These are phyloP conservation scores for Oxyscelio sp. DNA, from an alignment of 2,888 invertebrate genomes.

Conservation along the genomic window DNA sequence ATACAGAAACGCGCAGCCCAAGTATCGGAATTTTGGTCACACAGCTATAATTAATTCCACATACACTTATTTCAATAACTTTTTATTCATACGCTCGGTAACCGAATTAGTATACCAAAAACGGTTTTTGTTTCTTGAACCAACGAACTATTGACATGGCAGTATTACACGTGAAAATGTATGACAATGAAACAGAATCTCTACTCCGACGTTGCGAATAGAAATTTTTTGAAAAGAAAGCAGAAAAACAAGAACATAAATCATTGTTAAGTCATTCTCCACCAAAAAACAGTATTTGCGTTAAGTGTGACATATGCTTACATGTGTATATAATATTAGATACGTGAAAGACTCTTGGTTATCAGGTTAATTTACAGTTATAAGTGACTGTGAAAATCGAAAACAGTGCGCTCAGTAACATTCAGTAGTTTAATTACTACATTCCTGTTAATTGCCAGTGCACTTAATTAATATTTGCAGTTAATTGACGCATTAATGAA, in stretches of 20 bases:
- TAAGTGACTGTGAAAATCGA: conserved; percentile 67
- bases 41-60: not conserved
- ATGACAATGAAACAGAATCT: conserved; percentile 24
- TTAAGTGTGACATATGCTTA: conserved; percentile 32
- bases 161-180: conserved; percentile 1
- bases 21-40: not conserved
- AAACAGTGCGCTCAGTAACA: conserved; percentile 48
- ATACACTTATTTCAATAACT: not conserved
- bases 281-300: conserved; percentile 36
- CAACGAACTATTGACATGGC: not conserved
- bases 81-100: not conserved
- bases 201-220: conserved; percentile 8
- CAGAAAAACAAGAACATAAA: conserved; percentile 55
- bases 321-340: conserved; percentile 25
- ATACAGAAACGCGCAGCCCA: not conserved
- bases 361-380: conserved; percentile 70
- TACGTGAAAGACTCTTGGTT: conserved; percentile 49
- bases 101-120: not conserved
- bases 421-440: conserved; percentile 57
- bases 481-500: conserved; percentile 47
- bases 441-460: conserved; percentile 52
- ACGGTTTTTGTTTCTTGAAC: not conserved
- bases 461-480: conserved; percentile 52
- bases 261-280: conserved; percentile 69
- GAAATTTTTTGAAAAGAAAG: conserved; percentile 56